phyloP scores from a whole-genome alignment of 2,113 vertebrate species.

The Stictonetta naevosa region DNA sequence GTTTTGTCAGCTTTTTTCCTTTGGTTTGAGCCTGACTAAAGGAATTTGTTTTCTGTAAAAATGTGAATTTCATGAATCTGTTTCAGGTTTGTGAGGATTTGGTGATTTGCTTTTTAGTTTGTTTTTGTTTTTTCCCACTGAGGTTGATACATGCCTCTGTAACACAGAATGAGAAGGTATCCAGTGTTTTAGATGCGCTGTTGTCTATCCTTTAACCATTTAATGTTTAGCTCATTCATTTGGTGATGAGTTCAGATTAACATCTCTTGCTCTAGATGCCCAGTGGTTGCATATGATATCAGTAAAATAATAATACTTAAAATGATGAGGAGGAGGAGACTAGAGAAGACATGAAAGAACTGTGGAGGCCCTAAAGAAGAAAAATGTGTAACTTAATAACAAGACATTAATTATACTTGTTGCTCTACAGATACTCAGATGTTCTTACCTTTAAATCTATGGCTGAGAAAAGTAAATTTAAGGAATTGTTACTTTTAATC shows the following conservation, averaged over 20 bases:
- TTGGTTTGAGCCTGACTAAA: neutral
- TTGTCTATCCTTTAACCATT: too few relatives aligned
- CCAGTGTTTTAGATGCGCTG: neutral
- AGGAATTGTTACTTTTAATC: neutral
- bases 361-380: neutral
- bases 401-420: neutral
- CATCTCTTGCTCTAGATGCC: neutral
- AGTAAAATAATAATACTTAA: constrained; percentile 8
- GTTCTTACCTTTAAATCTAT: neutral
- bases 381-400: neutral
- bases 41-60: neutral
- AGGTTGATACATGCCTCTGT: neutral
- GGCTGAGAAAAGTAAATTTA: neutral
- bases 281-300: neutral
- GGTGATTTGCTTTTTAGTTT: neutral
- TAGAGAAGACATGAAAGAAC: neutral
- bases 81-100: neutral
- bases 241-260: neutral
- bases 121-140: neutral
- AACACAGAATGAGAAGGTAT: neutral
- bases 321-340: neutral
- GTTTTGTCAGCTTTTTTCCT: neutral
- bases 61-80: neutral
- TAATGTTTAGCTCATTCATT: neutral
- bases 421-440: neutral